Percentiles rank a stretch among this genome's conserved stretches.
phyloP scores from a whole-genome alignment of 2,797 vertebrate genomes.

The Galago senegalensis region DNA sequence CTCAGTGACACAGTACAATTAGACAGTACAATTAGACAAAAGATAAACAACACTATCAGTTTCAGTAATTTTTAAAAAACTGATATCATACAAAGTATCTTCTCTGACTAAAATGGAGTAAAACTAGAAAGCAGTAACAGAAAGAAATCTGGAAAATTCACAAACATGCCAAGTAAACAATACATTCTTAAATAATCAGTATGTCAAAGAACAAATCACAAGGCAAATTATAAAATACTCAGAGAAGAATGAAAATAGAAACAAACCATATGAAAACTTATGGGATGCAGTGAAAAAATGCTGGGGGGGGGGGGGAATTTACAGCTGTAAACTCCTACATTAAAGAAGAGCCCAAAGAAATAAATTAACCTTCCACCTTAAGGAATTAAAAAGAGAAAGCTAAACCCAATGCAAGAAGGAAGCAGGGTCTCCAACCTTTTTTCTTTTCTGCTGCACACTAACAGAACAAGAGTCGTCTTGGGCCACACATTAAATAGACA shows the following conservation, averaged over 20 bases:
- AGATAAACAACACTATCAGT: background rate
- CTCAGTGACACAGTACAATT: background rate
- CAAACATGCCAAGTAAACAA: background rate
- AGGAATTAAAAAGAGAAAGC: slow-evolving; percentile 10
- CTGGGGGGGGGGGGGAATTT: background rate
- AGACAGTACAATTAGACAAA: background rate
- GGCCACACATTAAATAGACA: no score
- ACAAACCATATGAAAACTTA: background rate
- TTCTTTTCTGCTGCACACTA: no score
- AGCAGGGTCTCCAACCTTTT: background rate
- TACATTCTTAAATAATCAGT: background rate
- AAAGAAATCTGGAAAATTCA: slow-evolving; percentile 38
- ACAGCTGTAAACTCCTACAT: background rate
- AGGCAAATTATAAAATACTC: slow-evolving; percentile 45
- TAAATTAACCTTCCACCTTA: background rate
- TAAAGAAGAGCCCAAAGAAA: background rate
- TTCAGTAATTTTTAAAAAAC: background rate
- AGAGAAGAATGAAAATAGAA: slow-evolving; percentile 12
- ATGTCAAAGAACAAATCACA: slow-evolving; percentile 50
- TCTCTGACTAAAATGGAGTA: slow-evolving; percentile 34
- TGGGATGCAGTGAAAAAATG: background rate
- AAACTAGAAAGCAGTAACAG: slow-evolving; percentile 47
- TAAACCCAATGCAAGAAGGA: slow-evolving; percentile 1
- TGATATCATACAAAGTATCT: slow-evolving; percentile 33
- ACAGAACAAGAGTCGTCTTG: no score